phyloP scores from a whole-genome alignment of 2,888 invertebrate species.

The Aporophyla nigra region DNA sequence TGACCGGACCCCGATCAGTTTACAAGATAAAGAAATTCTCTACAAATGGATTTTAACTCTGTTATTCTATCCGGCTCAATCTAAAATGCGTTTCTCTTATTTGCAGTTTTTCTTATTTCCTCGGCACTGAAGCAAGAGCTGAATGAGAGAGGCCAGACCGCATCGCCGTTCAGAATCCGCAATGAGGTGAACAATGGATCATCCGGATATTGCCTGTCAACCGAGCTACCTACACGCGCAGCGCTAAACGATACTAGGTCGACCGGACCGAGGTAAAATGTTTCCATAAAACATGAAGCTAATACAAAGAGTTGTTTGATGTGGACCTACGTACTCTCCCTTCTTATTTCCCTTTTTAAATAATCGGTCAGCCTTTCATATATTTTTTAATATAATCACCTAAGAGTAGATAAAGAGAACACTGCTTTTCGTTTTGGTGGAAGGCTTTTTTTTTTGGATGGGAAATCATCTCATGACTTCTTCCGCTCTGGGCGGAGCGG shows the following conservation, averaged over 20 bases:
- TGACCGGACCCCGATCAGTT: conserved; percentile 44
- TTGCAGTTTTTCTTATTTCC: conserved; percentile 77
- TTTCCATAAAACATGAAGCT: conserved; percentile 71
- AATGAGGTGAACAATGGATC: conserved; percentile 90
- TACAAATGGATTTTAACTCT: conserved; percentile 51
- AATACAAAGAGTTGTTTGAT: conserved; percentile 65
- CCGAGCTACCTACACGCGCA: conserved; percentile 77
- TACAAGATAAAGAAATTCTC: conserved; percentile 41
- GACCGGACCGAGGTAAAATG: conserved; percentile 67
- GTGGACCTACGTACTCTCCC: conserved; percentile 55
- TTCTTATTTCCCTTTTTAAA: conserved; percentile 56
- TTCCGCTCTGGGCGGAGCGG: too few species aligned
- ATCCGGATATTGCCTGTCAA: conserved; percentile 90
- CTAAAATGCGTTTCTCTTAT: conserved; percentile 74
- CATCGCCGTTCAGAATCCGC: conserved; percentile 83
- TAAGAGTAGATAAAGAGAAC: conserved; percentile 15
- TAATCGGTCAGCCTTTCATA: conserved; percentile 44
- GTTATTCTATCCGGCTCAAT: conserved; percentile 66
- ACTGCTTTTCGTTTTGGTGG: conserved; percentile 26
- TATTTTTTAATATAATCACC: conserved; percentile 36
- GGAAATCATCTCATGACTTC: too few species aligned
- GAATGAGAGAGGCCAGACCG: conserved; percentile 77
- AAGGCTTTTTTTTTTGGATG: too few species aligned
- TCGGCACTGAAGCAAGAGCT: conserved; percentile 70
- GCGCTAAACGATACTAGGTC: conserved; percentile 74